Conservation (phyloP, 2,797 vertebrate species). For the Peromyscus aztecus region DNA sequence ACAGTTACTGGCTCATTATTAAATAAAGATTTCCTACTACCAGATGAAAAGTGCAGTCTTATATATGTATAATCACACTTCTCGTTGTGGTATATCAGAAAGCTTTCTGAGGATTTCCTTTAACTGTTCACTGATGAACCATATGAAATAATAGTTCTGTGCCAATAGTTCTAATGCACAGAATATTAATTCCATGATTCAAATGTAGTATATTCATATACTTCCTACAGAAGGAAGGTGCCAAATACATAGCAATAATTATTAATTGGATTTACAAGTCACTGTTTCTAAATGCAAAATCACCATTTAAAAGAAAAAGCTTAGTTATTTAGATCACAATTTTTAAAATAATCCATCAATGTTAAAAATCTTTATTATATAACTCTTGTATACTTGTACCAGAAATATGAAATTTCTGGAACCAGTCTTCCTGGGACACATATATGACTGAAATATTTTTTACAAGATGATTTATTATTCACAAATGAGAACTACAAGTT, state of each 20-base stretch:
- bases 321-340: background rate
- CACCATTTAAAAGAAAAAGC: background rate
- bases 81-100: too few relatives aligned
- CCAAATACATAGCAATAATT: slow-evolving; percentile 30
- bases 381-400: background rate
- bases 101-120: too few relatives aligned
- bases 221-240: background rate
- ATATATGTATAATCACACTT: too few relatives aligned
- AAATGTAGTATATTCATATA: background rate
- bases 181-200: too few relatives aligned
- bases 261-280: background rate
- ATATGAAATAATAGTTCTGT: too few relatives aligned
- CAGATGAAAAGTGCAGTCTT: too few relatives aligned
- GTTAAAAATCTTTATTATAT: background rate
- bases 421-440: background rate
- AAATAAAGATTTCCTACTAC: too few relatives aligned
- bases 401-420: slow-evolving; percentile 18
- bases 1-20: too few relatives aligned
- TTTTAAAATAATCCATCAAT: background rate
- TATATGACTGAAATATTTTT: background rate
- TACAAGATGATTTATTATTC: slow-evolving; percentile 3
- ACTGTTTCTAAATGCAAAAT: slow-evolving; percentile 13
- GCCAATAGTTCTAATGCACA: too few relatives aligned
- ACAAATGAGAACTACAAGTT: background rate
- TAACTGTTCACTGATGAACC: too few relatives aligned